These are phyloP conservation scores for Gadopsis marmoratus DNA, from an alignment of 2,797 vertebrate species.

Conservation along the genomic window DNA sequence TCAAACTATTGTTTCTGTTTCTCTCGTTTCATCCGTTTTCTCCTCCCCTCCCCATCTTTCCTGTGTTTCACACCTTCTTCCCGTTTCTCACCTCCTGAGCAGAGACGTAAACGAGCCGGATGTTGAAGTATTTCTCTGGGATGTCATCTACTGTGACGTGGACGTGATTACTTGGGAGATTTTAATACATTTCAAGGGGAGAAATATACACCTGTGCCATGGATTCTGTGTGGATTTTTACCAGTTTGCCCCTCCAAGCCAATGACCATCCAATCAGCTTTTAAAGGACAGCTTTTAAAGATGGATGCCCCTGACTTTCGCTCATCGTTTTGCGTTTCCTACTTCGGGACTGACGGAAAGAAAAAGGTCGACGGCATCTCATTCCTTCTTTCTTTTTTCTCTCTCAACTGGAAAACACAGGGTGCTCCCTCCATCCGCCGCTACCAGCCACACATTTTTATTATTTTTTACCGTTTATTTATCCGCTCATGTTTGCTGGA, in stretches of 20 bases:
- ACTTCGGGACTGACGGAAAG: slow-evolving; percentile 5
- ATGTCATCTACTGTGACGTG: not conserved
- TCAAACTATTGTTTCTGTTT: not conserved
- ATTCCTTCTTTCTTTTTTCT: slow-evolving; percentile 13
- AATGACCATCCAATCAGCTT: slow-evolving; percentile 23
- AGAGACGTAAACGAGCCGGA: slow-evolving; percentile 6
- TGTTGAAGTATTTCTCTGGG: slow-evolving; percentile 5
- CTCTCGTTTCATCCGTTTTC: not conserved
- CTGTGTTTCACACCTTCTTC: not conserved
- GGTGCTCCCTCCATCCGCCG: slow-evolving; percentile 53
- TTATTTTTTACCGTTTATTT: slow-evolving; percentile 20
- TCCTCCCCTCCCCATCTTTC: not conserved
- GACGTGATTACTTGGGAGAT: slow-evolving; percentile 34
- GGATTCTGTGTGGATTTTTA: slow-evolving; percentile 30
- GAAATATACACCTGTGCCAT: slow-evolving; percentile 44
- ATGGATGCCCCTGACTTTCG: not conserved
- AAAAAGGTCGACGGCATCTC: slow-evolving; percentile 4
- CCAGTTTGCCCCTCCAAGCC: not conserved
- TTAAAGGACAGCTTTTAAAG: slow-evolving; percentile 33
- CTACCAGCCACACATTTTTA: not conserved
- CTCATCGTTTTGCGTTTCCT: slow-evolving; percentile 31
- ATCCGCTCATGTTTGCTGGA: slow-evolving; percentile 38
- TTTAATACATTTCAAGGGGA: slow-evolving; percentile 44
- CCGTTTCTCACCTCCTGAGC: not conserved
- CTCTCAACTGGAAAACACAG: slow-evolving; percentile 81